A percentile compares a stretch with the other conserved stretches of the same genome.
Conservation (phyloP, 2,797 vertebrate species). For the Enteromius mattozi region DNA sequence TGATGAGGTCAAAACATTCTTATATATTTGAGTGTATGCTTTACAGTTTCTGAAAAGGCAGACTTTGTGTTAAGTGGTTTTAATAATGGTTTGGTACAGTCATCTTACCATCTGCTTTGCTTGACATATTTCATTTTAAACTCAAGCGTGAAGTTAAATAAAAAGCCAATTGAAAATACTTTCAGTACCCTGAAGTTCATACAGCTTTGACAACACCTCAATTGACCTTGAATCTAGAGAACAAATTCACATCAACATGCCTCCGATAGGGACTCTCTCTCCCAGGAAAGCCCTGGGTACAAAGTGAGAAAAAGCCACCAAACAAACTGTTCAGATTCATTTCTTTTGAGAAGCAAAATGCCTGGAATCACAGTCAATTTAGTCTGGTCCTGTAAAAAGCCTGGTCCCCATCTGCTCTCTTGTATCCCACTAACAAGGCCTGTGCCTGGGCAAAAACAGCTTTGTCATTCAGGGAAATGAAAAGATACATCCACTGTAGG, state of each 20-base stretch:
- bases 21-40: not conserved
- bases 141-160: not conserved
- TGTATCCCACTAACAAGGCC: constrained; percentile 57
- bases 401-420: constrained; percentile 61
- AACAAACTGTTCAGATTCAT: constrained; percentile 55
- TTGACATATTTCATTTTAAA: not conserved
- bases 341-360: constrained; percentile 55
- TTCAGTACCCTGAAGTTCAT: constrained; percentile 14
- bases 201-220: constrained; percentile 11
- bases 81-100: not conserved
- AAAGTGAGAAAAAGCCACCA: constrained; percentile 46
- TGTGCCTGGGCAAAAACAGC: constrained; percentile 54
- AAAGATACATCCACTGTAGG: constrained; percentile 58
- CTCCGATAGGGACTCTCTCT: constrained; percentile 20
- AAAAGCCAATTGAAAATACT: constrained; percentile 15
- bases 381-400: constrained; percentile 59
- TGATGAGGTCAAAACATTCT: constrained; percentile 4
- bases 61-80: not conserved
- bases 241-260: constrained; percentile 37
- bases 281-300: constrained; percentile 23
- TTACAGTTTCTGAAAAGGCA: not conserved
- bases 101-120: not conserved
- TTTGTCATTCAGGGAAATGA: constrained; percentile 63
- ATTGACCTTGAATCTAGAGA: constrained; percentile 48
- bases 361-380: constrained; percentile 61